Evolutionary conservation across 2,113 vertebrate genomes (phyloP).

Genomic region (Ceyx cyanopectus): DNA sequence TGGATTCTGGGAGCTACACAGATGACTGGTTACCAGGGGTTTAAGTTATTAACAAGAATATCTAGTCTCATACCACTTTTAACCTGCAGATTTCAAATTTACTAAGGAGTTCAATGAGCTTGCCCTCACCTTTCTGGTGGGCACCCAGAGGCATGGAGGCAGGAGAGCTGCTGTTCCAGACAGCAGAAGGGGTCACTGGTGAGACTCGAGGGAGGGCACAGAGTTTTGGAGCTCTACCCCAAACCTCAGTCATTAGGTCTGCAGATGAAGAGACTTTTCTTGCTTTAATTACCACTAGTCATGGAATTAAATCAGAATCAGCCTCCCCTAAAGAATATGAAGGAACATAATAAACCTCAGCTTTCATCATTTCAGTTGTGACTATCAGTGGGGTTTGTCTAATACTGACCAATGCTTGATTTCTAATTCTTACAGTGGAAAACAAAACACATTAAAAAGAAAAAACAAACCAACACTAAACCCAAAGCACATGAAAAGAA

Average conservation of each 20-base stretch:
- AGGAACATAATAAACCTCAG: not conserved
- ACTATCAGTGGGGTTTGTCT: not conserved
- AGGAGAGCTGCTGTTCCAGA: not conserved
- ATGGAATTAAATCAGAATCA: not conserved
- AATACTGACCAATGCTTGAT: not conserved
- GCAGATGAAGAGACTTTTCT: not conserved
- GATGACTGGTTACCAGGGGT: not conserved
- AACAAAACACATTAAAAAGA: not conserved
- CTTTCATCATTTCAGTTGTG: not conserved
- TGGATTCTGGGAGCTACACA: not conserved
- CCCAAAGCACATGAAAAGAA: constrained; percentile 10
- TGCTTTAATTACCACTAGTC: not conserved
- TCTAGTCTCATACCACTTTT: not conserved
- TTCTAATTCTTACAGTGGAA: not conserved
- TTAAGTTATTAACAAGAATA: not conserved
- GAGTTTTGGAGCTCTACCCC: not conserved
- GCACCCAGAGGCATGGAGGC: not conserved
- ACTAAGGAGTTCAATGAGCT: not conserved
- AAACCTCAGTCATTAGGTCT: not conserved
- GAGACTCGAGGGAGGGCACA: not conserved
- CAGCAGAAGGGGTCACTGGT: not conserved
- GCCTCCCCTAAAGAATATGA: not conserved
- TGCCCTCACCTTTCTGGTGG: not conserved
- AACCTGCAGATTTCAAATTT: not conserved
- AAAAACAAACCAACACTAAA: not conserved